These are phyloP conservation scores for Epinephelus cyanopodus DNA, from an alignment of 2,113 vertebrate species.

Conservation along the genomic window DNA sequence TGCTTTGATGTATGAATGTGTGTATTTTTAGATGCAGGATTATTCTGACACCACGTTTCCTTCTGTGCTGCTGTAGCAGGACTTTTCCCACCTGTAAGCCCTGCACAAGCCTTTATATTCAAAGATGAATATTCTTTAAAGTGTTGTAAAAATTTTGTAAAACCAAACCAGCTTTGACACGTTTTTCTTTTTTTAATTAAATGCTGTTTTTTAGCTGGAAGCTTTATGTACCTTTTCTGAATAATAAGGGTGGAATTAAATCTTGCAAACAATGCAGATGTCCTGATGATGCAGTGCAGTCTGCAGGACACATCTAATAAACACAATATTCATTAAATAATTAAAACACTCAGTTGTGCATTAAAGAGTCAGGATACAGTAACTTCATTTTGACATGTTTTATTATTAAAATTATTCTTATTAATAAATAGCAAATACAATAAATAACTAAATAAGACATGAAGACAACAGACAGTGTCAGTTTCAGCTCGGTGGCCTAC, in stretches of 20 bases:
- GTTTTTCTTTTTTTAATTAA: too few relatives aligned
- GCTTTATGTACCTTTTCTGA: too few relatives aligned
- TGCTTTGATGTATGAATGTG: too few relatives aligned
- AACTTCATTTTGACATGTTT: slow-evolving; percentile 45
- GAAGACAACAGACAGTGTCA: slow-evolving; percentile 41
- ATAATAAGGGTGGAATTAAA: not conserved
- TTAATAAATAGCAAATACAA: slow-evolving; percentile 82
- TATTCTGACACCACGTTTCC: too few relatives aligned
- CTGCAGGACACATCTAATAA: not conserved
- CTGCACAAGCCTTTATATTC: too few relatives aligned
- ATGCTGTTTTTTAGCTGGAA: too few relatives aligned
- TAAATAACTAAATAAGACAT: slow-evolving; percentile 77
- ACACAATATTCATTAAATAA: not conserved
- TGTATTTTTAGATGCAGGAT: too few relatives aligned
- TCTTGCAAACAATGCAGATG: not conserved
- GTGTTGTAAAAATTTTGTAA: too few relatives aligned
- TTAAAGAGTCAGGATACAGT: slow-evolving; percentile 37
- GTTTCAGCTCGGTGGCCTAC: slow-evolving; percentile 56
- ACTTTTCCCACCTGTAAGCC: too few relatives aligned
- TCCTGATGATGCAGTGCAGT: not conserved
- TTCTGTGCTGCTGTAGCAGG: too few relatives aligned
- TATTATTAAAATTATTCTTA: slow-evolving; percentile 56
- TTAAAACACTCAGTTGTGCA: not conserved
- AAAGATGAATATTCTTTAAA: too few relatives aligned
- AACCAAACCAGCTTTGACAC: too few relatives aligned